A percentile compares a stretch with the other conserved stretches of the same genome.
Evolutionary conservation across 2,888 invertebrate species (phyloP).

Genomic region (Bellardia pandia): DNA sequence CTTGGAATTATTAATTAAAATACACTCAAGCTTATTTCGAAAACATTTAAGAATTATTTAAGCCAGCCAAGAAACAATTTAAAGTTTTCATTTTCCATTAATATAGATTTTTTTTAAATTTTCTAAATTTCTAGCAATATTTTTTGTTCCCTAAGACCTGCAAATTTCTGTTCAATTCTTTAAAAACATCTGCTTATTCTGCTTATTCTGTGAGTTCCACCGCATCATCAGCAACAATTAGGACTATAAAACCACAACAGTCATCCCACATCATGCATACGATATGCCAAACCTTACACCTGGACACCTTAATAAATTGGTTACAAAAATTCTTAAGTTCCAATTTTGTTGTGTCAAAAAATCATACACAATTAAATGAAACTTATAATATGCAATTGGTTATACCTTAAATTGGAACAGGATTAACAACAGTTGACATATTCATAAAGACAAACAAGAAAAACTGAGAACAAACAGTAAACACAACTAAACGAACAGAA

Average conservation of each 20-base stretch:
- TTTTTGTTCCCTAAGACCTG: not conserved
- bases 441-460: conserved; percentile 24
- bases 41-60: too few species aligned
- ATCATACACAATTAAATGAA: conserved; percentile 54
- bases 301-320: conserved; percentile 69
- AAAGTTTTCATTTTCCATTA: too few species aligned
- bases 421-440: conserved; percentile 62
- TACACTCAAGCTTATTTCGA: too few species aligned
- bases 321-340: conserved; percentile 13
- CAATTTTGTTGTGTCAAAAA: conserved; percentile 24
- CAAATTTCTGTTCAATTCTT: not conserved
- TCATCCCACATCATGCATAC: conserved; percentile 37
- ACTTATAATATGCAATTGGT: conserved; percentile 59
- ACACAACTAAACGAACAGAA: conserved; percentile 1
- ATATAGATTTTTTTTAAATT: too few species aligned
- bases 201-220: not conserved
- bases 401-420: conserved; percentile 61
- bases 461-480: conserved; percentile 34
- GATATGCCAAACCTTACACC: conserved; percentile 38
- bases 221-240: conserved; percentile 7
- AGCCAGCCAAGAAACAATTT: too few species aligned
- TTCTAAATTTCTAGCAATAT: too few species aligned
- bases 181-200: conserved; percentile 46
- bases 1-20: too few species aligned
- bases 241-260: conserved; percentile 61